Conservation (phyloP, 2,888 invertebrate genomes). For the Callosobruchus maculatus region DNA sequence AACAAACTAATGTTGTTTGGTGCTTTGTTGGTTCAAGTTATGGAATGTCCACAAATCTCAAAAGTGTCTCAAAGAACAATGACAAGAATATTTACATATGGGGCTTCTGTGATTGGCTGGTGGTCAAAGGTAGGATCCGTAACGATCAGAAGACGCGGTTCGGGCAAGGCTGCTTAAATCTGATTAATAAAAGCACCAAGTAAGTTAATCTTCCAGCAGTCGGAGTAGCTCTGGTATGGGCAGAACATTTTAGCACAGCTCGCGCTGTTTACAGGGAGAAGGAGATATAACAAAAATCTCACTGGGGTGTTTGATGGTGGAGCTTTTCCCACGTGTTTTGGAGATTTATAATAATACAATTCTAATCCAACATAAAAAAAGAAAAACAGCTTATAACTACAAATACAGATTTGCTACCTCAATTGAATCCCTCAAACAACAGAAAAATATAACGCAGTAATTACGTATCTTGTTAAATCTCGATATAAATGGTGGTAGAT, state of each 20-base stretch:
- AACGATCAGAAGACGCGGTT: conserved; percentile 94
- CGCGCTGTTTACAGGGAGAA: conserved; percentile 87
- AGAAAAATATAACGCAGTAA: too few relatives aligned
- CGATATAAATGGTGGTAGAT: too few relatives aligned
- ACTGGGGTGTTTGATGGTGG: conserved; percentile 95
- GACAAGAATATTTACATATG: conserved; percentile 98
- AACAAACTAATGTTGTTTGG: conserved; percentile 95
- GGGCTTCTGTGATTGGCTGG: conserved; percentile 97
- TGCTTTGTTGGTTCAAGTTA: conserved; percentile 96
- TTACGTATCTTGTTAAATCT: too few relatives aligned
- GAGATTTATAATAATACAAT: conserved; percentile 76
- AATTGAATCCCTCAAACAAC: too few relatives aligned
- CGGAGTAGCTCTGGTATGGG: conserved; percentile 95
- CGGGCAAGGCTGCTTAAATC: conserved; percentile 95
- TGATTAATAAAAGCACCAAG: conserved; percentile 70
- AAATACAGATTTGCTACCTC: too few relatives aligned
- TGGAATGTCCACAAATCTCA: conserved; percentile 95
- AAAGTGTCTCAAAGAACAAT: conserved; percentile 95
- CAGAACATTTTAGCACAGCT: conserved; percentile 97
- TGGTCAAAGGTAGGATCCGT: conserved; percentile 93
- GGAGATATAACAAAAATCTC: conserved; percentile 98
- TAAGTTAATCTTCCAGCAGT: conserved; percentile 96
- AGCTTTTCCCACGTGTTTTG: conserved; percentile 99
- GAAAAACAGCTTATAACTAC: too few relatives aligned
- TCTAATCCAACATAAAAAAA: too few relatives aligned